Percentiles rank a stretch among this genome's conserved stretches.
These are phyloP conservation scores for Lasioglossum vierecki DNA, from an alignment of 2,888 invertebrate species.

Conservation along the genomic window DNA sequence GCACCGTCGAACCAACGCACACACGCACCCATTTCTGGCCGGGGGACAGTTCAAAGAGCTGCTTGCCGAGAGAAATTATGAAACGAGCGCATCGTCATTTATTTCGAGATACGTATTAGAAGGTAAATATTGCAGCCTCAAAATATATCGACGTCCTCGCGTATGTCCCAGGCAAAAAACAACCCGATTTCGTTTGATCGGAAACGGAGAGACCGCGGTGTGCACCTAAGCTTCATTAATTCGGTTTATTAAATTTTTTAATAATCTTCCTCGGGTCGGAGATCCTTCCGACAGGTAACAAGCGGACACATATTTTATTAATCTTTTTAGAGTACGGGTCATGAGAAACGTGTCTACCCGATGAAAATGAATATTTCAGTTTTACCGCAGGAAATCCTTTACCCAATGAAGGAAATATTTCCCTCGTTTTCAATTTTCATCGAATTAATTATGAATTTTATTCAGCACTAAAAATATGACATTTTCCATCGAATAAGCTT, in stretches of 20 bases:
- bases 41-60: neutral
- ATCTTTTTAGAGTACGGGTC: too few species aligned
- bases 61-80: constrained; percentile 23
- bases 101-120: constrained; percentile 13
- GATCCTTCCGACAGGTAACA: neutral
- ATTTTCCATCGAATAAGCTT: too few species aligned
- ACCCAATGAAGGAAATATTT: too few species aligned
- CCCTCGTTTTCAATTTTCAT: too few species aligned
- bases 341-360: too few species aligned
- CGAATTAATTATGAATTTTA: too few species aligned
- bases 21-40: neutral
- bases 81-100: constrained; percentile 18
- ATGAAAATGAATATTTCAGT: too few species aligned
- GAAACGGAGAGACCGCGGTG: neutral
- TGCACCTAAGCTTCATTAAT: neutral
- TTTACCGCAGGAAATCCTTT: too few species aligned
- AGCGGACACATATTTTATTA: too few species aligned
- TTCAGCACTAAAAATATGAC: too few species aligned
- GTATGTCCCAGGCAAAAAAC: too few species aligned
- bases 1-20: neutral
- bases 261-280: neutral
- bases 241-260: neutral
- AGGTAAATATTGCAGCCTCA: neutral
- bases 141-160: constrained; percentile 1
- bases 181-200: neutral